Evolutionary conservation across 2,113 vertebrate genomes (phyloP).

Genomic region (Nettapus auritus): DNA sequence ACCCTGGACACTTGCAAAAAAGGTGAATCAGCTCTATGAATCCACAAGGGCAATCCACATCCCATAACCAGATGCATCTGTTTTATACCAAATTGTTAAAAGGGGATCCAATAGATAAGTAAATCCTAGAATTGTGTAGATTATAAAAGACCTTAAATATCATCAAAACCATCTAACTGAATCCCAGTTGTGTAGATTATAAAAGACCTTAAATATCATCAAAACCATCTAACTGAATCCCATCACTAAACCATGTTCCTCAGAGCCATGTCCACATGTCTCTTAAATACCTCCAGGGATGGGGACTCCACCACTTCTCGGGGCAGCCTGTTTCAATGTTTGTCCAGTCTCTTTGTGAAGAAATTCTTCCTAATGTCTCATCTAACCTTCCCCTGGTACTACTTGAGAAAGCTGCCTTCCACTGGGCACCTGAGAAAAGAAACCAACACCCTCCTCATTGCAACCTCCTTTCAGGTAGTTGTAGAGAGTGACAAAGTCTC

Average conservation of each 20-base stretch:
- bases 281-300: too few species aligned
- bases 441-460: neutral
- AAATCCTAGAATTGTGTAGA: neutral
- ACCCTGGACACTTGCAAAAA: neutral
- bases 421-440: neutral
- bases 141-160: neutral
- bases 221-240: neutral
- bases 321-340: neutral
- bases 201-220: neutral
- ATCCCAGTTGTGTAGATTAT: neutral
- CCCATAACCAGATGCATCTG: neutral
- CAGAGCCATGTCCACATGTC: neutral
- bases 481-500: neutral
- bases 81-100: neutral
- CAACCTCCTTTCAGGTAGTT: neutral
- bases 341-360: neutral
- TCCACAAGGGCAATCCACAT: neutral
- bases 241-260: neutral
- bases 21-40: neutral
- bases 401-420: neutral
- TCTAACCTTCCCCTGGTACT: neutral
- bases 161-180: too few species aligned
- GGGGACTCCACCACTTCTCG: too few species aligned
- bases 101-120: neutral
- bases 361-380: neutral